phyloP scores from a whole-genome alignment of 2,113 vertebrate genomes.

The Festucalex cinctus region DNA sequence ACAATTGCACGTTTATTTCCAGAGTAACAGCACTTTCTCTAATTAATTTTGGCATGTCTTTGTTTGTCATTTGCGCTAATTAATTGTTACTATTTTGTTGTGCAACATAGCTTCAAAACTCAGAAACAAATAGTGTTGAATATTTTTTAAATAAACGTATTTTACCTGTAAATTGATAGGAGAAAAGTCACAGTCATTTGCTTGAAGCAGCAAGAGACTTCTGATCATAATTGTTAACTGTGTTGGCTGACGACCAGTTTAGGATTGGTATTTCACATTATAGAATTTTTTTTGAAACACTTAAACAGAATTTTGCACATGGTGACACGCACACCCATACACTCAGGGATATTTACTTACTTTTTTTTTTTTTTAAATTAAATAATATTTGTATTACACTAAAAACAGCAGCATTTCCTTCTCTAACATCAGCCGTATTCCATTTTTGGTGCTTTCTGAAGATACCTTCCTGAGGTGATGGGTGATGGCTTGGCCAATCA shows the following conservation, averaged over 20 bases:
- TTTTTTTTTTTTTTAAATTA: not conserved
- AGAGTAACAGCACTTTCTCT: not conserved
- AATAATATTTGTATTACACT: not conserved
- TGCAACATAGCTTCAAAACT: not conserved
- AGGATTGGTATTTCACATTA: too few relatives aligned
- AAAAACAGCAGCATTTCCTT: not conserved
- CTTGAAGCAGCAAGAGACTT: not conserved
- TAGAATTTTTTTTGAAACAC: too few relatives aligned
- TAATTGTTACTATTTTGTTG: not conserved
- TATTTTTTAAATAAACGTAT: not conserved
- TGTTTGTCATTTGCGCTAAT: not conserved
- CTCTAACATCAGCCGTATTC: not conserved
- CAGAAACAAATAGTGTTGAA: not conserved
- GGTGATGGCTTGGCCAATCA: slow-evolving; percentile 92
- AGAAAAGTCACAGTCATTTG: not conserved
- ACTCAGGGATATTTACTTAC: not conserved
- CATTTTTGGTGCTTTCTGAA: slow-evolving; percentile 37
- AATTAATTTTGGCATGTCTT: not conserved
- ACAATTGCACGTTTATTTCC: not conserved
- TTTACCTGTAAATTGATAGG: not conserved
- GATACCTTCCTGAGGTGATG: slow-evolving; percentile 94
- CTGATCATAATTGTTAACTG: not conserved
- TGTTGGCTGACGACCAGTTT: not conserved
- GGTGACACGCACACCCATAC: not conserved
- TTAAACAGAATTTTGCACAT: too few relatives aligned